Base-by-base conservation (phyloP, 1,140 invertebrate species). In the Drepana arcuata region DNA sequence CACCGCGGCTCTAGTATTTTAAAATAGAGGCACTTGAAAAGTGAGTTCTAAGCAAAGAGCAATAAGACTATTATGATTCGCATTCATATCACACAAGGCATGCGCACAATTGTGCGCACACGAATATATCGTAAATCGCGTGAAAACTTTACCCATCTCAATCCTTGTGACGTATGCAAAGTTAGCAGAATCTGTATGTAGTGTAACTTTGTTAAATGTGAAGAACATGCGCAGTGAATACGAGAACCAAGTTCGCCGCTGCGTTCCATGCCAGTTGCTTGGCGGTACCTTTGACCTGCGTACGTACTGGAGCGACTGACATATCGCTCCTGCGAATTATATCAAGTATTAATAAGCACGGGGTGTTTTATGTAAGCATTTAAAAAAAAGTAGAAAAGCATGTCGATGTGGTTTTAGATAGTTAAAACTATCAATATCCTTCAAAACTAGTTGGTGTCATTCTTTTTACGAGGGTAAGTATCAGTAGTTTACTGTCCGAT, bases 281-380 rank as follows among this genome's bases (percentile, higher is more conserved):
- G 45, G 40, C 37, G 50, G 42, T 57, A 41, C 45, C 40, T 48
- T 42, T 21, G 32, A 45, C 18, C 31, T 46, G 23, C 67, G 55
- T 49, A 50, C 63, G 67, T 60, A 37, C 41, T 13, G 36, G 16
- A 38, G 14, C 27, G 43, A 38, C 41, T 38, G 34, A 34, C 30
- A 45, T 42, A 46, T 45, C 45, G 48, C 50, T 49, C 59, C 61
- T 53, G 39, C 55, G 41, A 47, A 28, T 57, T 52, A 48, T 29
- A 49, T 31, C 38, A 41, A 34, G 34, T 60, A 55, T 40, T n/a
- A n/a, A n/a, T n/a, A 61, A 54, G 48, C 59, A 51, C 53, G 58
- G 63, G 56, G 51, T 70, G 58, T 67, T 69, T 55, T 70, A 74
- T 71, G 70, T 74, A 74, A 70, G 67, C 67, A 74, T 74, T 58